A percentile compares a stretch with the other conserved stretches of the same genome.
Conservation (phyloP, 2,888 invertebrate species). For the Drosophila helvetica region DNA sequence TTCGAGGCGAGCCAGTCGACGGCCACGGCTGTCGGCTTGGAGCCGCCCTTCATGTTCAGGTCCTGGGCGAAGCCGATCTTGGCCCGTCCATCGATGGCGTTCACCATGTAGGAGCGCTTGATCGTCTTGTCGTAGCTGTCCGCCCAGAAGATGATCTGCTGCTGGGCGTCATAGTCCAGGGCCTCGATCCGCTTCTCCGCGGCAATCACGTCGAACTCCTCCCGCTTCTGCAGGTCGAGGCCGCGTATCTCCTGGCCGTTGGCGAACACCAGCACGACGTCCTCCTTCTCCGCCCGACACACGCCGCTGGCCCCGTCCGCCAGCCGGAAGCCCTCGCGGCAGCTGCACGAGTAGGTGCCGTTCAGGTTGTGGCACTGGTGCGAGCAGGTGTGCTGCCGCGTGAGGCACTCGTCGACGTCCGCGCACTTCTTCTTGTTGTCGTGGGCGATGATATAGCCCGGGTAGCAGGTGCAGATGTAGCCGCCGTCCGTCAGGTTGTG, state of each 20-base stretch:
- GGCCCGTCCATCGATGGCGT: slow-evolving; percentile 89
- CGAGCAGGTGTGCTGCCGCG: slow-evolving; percentile 94
- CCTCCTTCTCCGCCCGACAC: slow-evolving; percentile 89
- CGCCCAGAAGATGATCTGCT: slow-evolving; percentile 97
- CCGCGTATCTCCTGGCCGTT: slow-evolving; percentile 95
- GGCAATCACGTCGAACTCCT: slow-evolving; percentile 90
- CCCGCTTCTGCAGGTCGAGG: slow-evolving; percentile 87
- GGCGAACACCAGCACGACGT: slow-evolving; percentile 89
- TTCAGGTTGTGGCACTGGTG: slow-evolving; percentile 96
- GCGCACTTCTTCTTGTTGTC: slow-evolving; percentile 92
- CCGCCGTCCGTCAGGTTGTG: slow-evolving; percentile 92
- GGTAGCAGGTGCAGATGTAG: slow-evolving; percentile 95
- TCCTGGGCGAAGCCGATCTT: slow-evolving; percentile 94
- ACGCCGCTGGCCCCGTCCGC: slow-evolving; percentile 92
- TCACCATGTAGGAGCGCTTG: slow-evolving; percentile 95
- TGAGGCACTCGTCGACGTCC: slow-evolving; percentile 95
- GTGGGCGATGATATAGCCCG: slow-evolving; percentile 92
- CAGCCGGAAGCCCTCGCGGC: slow-evolving; percentile 91
- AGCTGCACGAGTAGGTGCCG: slow-evolving; percentile 94
- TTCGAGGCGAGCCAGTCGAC: slow-evolving; percentile 97
- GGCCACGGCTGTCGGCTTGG: slow-evolving; percentile 94
- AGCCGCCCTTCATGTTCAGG: slow-evolving; percentile 91
- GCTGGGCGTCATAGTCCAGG: slow-evolving; percentile 93
- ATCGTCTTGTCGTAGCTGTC: slow-evolving; percentile 96
- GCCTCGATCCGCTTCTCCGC: slow-evolving; percentile 96